Conservation (phyloP, 2,113 vertebrate species). For the Engraulis encrasicolus region DNA sequence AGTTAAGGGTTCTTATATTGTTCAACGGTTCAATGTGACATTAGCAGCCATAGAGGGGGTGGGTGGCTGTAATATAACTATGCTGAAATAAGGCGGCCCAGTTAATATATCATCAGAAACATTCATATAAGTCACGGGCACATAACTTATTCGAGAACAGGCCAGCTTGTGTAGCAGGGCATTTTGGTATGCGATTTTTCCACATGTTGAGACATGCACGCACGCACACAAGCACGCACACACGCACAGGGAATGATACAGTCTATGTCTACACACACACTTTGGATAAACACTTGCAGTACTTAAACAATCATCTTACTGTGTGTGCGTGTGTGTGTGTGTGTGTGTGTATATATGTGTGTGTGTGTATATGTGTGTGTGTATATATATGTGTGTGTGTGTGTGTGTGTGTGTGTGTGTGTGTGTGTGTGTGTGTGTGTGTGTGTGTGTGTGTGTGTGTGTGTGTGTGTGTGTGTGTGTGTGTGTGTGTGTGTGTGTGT, state of each 20-base stretch:
- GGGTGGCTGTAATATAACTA: neutral
- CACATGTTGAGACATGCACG: neutral
- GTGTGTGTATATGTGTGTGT: too few species aligned
- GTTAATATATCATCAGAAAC: neutral
- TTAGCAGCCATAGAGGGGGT: neutral
- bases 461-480: too few species aligned
- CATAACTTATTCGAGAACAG: conserved; percentile 14
- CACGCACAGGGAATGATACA: neutral
- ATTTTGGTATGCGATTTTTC: neutral
- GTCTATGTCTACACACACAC: neutral
- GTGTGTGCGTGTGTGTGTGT: neutral
- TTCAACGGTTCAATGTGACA: neutral
- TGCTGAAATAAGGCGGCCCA: neutral
- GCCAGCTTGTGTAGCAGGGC: neutral
- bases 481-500: neutral
- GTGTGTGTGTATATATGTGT: neutral
- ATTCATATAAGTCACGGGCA: neutral
- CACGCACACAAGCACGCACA: neutral
- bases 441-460: too few species aligned
- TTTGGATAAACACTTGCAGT: neutral
- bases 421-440: too few species aligned
- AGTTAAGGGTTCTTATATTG: neutral
- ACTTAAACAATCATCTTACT: neutral
- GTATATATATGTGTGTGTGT: too few species aligned
- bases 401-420: neutral